A percentile compares a stretch with the other conserved stretches of the same genome.
Evolutionary conservation across 2,888 invertebrate genomes (phyloP).

Genomic region (Agriopis leucophaearia): DNA sequence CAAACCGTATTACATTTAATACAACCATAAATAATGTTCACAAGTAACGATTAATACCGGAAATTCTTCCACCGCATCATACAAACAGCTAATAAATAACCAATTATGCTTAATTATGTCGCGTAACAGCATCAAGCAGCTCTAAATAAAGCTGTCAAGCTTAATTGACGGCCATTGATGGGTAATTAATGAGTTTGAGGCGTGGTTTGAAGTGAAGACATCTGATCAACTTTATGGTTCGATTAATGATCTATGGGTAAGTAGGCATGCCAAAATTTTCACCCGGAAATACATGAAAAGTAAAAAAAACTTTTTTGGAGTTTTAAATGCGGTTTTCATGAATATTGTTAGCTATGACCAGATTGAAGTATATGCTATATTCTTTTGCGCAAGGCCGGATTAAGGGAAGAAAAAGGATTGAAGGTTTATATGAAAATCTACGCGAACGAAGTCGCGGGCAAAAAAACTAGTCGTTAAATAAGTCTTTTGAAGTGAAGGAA

Average conservation of each 20-base stretch:
- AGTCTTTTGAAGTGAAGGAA: too few species aligned
- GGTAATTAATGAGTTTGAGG: constrained; percentile 45
- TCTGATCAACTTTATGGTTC: constrained; percentile 37
- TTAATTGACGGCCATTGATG: constrained; percentile 47
- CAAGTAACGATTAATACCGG: constrained; percentile 4
- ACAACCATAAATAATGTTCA: constrained; percentile 7
- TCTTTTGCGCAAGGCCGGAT: too few species aligned
- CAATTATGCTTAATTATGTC: constrained; percentile 35
- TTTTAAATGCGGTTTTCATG: too few species aligned
- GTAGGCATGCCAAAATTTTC: not conserved
- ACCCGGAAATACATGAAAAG: too few species aligned
- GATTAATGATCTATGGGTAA: constrained; percentile 2
- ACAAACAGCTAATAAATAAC: constrained; percentile 33
- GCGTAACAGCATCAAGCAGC: constrained; percentile 35
- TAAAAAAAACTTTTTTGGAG: too few species aligned
- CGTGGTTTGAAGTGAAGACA: constrained; percentile 27
- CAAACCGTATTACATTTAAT: too few species aligned
- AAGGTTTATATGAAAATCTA: too few species aligned
- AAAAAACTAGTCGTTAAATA: too few species aligned
- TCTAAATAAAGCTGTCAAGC: constrained; percentile 44
- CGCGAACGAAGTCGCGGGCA: too few species aligned
- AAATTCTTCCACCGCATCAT: constrained; percentile 13
- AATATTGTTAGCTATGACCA: too few species aligned
- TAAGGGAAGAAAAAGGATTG: too few species aligned
- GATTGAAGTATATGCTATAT: too few species aligned